Base-by-base conservation (phyloP, 2,113 vertebrate genomes). In the Pseudopipra pipra region DNA sequence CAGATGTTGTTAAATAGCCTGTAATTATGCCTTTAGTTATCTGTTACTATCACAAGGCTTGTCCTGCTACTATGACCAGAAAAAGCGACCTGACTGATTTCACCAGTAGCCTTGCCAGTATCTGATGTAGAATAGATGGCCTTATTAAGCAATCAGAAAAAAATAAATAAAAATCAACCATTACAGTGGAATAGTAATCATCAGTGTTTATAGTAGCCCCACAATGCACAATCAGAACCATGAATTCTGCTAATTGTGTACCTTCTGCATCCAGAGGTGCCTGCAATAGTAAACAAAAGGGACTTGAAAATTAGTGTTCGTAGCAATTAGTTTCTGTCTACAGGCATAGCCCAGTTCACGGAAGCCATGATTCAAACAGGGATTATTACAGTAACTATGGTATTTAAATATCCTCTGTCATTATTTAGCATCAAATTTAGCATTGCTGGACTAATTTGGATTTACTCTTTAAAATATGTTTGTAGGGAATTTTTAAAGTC, bases 241-340 rank as follows among this genome's bases (percentile, higher is more conserved):
- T 98, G 98, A 98, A 98, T 98, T 98, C 98, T 98, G 96, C 97
- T 98, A 98, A 98, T 98, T 98, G 98, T 97, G 95, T 98, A 98
- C 98, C 98, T 98, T 98, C 98, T 98, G 97, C 82, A 97, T 98
- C 98, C 97, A 98, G 97, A 98, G 98, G 97, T 98, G 97, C 96
- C 97, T 96, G 96, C 95, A 92, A 95, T 96, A 96, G 97, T 97
- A 98, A 98, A 98, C 98, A 98, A 98, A 98, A 97, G 97, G 94
- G 93, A 97, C 94, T 97, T 97, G 97, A 96, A 98, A 98, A 98
- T 98, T 98, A 98, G 97, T 98, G 97, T 98, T 98, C 98, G 98
- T 95, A 97, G 98, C 98, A 98, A 98, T 98, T 98, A 98, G 96
- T 96, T 98, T 97, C 97, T 97, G 96, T 95, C 97, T 98, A 98